Conservation (phyloP, 2,888 invertebrate species). For the Anticlea derivata region DNA sequence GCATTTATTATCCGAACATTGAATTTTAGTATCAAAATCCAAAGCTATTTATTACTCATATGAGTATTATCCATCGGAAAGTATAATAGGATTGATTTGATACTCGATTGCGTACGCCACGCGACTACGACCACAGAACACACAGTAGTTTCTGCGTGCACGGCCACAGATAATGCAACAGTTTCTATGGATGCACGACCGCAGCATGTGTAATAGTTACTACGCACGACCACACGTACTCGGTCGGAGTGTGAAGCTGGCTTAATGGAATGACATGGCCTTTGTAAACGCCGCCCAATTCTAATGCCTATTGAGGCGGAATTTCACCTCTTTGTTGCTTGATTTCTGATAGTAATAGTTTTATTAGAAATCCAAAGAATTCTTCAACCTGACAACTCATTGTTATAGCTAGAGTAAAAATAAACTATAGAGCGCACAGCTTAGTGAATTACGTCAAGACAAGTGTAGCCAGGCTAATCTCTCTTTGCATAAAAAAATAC, state of each 20-base stretch:
- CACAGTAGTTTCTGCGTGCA: constrained; percentile 5
- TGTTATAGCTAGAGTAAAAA: constrained; percentile 36
- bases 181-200: constrained; percentile 49
- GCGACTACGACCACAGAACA: constrained; percentile 65
- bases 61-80: constrained; percentile 51
- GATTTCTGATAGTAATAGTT: constrained; percentile 82
- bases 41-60: constrained; percentile 43
- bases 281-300: constrained; percentile 83
- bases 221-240: constrained; percentile 59
- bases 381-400: constrained; percentile 58
- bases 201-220: not conserved
- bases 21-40: constrained; percentile 27
- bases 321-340: constrained; percentile 82
- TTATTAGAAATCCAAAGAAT: constrained; percentile 78
- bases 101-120: constrained; percentile 73
- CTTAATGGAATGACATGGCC: constrained; percentile 83
- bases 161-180: not conserved
- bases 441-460: not conserved
- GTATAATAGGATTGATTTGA: constrained; percentile 78
- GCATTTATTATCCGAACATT: constrained; percentile 16
- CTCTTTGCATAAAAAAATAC: not conserved
- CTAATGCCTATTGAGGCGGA: constrained; percentile 83
- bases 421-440: constrained; percentile 3
- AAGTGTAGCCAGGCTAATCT: constrained; percentile 1
- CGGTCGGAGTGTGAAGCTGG: constrained; percentile 67